Percentiles rank a stretch among this genome's conserved stretches.
Evolutionary conservation across 2,113 vertebrate species (phyloP).

Genomic region (Tyto alba): DNA sequence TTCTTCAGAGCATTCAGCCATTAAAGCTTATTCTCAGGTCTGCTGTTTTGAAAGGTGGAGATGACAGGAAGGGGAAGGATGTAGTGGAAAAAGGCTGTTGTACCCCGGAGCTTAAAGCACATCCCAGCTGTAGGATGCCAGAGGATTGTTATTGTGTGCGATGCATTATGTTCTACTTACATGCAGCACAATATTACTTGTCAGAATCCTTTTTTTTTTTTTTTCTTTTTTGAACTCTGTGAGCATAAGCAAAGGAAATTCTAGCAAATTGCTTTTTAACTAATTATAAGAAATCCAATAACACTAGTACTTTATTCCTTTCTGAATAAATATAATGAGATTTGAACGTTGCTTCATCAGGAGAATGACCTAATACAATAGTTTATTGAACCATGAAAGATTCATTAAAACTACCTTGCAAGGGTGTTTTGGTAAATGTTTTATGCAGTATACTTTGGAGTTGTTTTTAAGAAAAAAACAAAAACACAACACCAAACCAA

Average conservation of each 20-base stretch:
- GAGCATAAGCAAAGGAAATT: neutral
- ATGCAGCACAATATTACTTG: neutral
- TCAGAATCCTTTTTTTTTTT: neutral
- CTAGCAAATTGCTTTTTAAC: neutral
- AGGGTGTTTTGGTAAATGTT: neutral
- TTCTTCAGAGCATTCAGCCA: neutral
- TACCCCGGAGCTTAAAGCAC: neutral
- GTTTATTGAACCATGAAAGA: slow-evolving; percentile 44
- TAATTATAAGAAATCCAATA: slow-evolving; percentile 28
- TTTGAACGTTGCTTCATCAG: neutral
- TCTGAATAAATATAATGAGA: slow-evolving; percentile 23
- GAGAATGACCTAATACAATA: slow-evolving; percentile 29
- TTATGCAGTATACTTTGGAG: neutral
- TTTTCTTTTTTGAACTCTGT: neutral
- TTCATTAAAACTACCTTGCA: slow-evolving; percentile 20
- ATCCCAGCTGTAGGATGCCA: neutral
- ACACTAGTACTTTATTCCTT: neutral
- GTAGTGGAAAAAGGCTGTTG: neutral
- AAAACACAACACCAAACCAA: too few relatives aligned
- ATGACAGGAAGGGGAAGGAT: neutral
- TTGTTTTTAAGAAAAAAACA: neutral
- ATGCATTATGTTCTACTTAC: neutral
- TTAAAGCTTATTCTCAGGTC: neutral
- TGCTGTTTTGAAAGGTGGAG: neutral
- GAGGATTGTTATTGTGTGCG: neutral